Percentiles rank a stretch among this genome's conserved stretches.
Conservation (phyloP, 2,888 invertebrate genomes). For the Steinernema scapterisci region DNA sequence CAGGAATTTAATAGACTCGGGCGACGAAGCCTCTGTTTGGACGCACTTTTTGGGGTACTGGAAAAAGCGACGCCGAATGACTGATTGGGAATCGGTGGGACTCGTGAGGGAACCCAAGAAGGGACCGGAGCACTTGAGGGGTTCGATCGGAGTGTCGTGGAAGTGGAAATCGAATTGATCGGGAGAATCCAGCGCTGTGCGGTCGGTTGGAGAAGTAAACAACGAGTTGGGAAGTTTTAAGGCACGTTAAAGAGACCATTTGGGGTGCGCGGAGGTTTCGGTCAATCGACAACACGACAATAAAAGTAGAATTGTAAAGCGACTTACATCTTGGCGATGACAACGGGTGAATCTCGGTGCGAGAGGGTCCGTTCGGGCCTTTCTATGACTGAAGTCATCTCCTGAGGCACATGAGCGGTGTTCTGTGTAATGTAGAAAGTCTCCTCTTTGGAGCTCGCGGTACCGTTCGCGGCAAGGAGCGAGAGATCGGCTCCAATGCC, state of each 20-base stretch:
- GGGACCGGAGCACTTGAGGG: too few species aligned
- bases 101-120: too few species aligned
- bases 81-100: too few species aligned
- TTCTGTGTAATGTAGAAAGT: conserved; percentile 39
- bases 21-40: conserved; percentile 5
- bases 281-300: neutral
- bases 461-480: conserved; percentile 37
- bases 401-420: conserved; percentile 28
- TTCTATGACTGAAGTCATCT: conserved; percentile 42
- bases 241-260: too few species aligned
- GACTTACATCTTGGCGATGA: conserved; percentile 96
- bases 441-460: conserved; percentile 49
- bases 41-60: conserved; percentile 10
- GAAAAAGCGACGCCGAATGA: neutral
- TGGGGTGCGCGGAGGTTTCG: neutral
- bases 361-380: conserved; percentile 39
- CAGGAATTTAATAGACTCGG: neutral
- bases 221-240: too few species aligned
- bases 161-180: neutral
- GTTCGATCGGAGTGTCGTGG: too few species aligned
- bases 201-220: neutral
- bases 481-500: conserved; percentile 78
- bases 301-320: conserved; percentile 20
- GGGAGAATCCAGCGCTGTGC: neutral
- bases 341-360: conserved; percentile 71